A percentile compares a stretch with the other conserved stretches of the same genome.
Evolutionary conservation across 2,113 vertebrate species (phyloP).

Genomic region (Nerophis ophidion): DNA sequence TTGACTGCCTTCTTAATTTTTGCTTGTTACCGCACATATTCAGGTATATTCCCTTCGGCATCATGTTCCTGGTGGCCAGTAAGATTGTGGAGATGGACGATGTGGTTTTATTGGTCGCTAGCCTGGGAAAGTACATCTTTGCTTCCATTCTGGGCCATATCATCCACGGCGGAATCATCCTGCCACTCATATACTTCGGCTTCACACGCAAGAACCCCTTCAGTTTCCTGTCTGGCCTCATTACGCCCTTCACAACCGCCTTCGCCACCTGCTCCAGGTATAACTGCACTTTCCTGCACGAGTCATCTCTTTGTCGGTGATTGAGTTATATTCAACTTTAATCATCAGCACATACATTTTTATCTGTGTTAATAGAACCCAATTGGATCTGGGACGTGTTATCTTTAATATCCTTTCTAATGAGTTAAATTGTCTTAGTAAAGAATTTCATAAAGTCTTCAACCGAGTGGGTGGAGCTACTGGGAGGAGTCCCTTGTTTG

Average conservation of each 20-base stretch:
- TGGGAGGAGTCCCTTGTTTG: no score
- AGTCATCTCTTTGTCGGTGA: neutral
- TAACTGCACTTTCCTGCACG: neutral
- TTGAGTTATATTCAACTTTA: no score
- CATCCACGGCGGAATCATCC: slow-evolving; percentile 88
- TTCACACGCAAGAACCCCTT: slow-evolving; percentile 90
- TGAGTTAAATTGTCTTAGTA: no score
- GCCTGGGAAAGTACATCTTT: slow-evolving; percentile 94
- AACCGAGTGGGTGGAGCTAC: no score
- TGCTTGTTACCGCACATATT: neutral
- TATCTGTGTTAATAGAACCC: no score
- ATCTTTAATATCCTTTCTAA: no score
- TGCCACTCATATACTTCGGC: slow-evolving; percentile 92
- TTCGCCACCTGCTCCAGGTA: slow-evolving; percentile 98
- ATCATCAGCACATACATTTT: no score
- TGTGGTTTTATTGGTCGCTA: slow-evolving; percentile 84
- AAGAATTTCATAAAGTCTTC: no score
- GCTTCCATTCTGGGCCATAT: slow-evolving; percentile 93
- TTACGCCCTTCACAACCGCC: slow-evolving; percentile 90
- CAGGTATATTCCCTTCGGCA: slow-evolving; percentile 96
- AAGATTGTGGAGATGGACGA: slow-evolving; percentile 99
- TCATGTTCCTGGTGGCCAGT: slow-evolving; percentile 96
- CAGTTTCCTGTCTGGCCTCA: slow-evolving; percentile 89
- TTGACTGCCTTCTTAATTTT: neutral
- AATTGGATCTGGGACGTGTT: no score